Percentiles rank a stretch among this genome's conserved stretches.
Evolutionary conservation across 1,140 invertebrate species (phyloP).

Genomic region (Heterodera schachtii): DNA sequence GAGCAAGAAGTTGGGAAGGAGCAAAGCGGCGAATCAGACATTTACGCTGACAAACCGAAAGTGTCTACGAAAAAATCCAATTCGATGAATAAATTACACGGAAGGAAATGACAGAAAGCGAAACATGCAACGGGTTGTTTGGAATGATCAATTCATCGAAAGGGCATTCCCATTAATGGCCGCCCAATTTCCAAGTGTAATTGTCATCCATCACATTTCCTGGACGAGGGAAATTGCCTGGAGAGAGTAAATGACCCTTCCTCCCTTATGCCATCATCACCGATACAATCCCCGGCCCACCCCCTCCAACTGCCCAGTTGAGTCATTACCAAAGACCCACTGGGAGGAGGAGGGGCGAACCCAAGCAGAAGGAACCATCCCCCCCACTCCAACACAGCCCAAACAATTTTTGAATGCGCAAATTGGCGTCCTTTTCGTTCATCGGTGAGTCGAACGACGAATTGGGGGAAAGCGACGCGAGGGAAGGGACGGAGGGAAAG

Average conservation of each 20-base stretch:
- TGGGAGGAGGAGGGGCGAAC: not conserved
- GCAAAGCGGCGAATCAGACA: not conserved
- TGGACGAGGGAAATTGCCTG: constrained; percentile 1
- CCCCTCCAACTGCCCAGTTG: not conserved
- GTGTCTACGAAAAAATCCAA: too few relatives aligned
- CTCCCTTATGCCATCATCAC: not conserved
- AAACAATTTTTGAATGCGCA: constrained; percentile 34
- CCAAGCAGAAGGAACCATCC: not conserved
- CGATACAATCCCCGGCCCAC: not conserved
- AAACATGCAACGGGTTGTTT: not conserved
- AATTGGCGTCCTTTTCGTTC: constrained; percentile 34
- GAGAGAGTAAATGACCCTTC: constrained; percentile 1
- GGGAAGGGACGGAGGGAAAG: not conserved
- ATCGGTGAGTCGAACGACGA: not conserved
- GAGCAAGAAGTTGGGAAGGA: not conserved
- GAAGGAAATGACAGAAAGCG: too few relatives aligned
- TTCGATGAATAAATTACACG: too few relatives aligned
- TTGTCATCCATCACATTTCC: not conserved
- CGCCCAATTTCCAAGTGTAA: not conserved
- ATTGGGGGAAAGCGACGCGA: not conserved
- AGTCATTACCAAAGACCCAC: constrained; percentile 4
- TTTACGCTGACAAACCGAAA: not conserved
- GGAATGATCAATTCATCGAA: not conserved
- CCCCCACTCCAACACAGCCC: not conserved
- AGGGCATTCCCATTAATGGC: not conserved